Conservation (phyloP, 1,140 invertebrate genomes). For the Monomorium pharaonis region DNA sequence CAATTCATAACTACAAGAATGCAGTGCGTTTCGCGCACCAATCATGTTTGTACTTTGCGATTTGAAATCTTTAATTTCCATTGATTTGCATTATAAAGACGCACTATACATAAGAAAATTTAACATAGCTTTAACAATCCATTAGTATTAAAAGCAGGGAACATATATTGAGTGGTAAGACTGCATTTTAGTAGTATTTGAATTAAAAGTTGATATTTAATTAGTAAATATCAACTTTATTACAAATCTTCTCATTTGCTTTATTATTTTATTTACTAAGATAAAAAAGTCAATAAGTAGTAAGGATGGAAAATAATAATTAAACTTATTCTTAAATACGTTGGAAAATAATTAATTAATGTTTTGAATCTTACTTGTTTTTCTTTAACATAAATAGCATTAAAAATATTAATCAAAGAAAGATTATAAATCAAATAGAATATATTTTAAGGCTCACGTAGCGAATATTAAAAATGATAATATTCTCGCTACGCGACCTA, state of each 20-base stretch:
- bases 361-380: too few relatives aligned
- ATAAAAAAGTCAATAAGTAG: too few relatives aligned
- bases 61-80: not conserved
- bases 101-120: not conserved
- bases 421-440: too few relatives aligned
- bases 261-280: not conserved
- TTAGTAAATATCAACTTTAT: not conserved
- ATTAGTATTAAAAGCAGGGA: not conserved
- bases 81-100: not conserved
- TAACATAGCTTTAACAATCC: not conserved
- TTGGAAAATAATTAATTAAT: too few relatives aligned
- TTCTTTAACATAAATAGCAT: too few relatives aligned
- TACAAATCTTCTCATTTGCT: not conserved
- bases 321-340: too few relatives aligned
- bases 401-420: too few relatives aligned
- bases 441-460: too few relatives aligned
- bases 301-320: too few relatives aligned
- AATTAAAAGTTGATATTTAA: not conserved
- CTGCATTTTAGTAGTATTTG: too few relatives aligned
- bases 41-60: not conserved
- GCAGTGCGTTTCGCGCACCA: not conserved
- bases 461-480: too few relatives aligned
- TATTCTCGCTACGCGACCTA: too few relatives aligned
- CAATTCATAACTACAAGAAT: constrained; percentile 30
- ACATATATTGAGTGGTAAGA: not conserved